Conservation (phyloP, 2,797 vertebrate genomes). For the Crenuchus spilurus region DNA sequence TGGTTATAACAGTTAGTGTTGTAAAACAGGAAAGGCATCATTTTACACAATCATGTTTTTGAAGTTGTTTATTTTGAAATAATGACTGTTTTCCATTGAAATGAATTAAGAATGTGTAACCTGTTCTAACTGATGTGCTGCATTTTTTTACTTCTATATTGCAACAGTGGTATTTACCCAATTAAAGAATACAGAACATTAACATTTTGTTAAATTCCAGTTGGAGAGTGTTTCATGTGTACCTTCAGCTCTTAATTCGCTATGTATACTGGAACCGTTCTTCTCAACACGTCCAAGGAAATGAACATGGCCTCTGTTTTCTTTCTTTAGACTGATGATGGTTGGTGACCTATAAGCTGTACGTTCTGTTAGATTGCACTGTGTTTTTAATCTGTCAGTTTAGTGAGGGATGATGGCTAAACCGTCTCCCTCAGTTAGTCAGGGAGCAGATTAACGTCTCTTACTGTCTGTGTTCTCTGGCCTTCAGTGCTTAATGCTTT, state of each 20-base stretch:
- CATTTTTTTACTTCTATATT: background rate
- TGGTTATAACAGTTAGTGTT: too few species aligned
- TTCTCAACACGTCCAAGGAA: constrained; percentile 13
- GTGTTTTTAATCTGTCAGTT: constrained; percentile 43
- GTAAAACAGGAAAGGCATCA: too few species aligned
- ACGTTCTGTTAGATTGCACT: constrained; percentile 25
- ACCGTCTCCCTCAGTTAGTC: constrained; percentile 25
- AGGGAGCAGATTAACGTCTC: constrained; percentile 46
- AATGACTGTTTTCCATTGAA: too few species aligned
- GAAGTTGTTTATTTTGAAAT: too few species aligned
- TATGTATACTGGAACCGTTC: background rate
- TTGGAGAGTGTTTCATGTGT: too few species aligned
- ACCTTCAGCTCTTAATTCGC: background rate
- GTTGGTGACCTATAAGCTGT: constrained; percentile 13
- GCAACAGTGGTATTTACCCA: background rate
- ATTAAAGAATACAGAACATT: background rate
- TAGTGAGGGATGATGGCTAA: constrained; percentile 39
- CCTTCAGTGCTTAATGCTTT: constrained; percentile 23
- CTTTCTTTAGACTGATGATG: background rate
- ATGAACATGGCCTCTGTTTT: constrained; percentile 4
- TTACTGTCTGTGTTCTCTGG: constrained; percentile 28
- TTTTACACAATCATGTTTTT: too few species aligned
- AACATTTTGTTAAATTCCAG: background rate
- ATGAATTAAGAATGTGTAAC: too few species aligned
- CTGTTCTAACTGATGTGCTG: too few species aligned